Evolutionary conservation across 2,113 vertebrate species (phyloP).

Genomic region (Acrocephalus kingi): DNA sequence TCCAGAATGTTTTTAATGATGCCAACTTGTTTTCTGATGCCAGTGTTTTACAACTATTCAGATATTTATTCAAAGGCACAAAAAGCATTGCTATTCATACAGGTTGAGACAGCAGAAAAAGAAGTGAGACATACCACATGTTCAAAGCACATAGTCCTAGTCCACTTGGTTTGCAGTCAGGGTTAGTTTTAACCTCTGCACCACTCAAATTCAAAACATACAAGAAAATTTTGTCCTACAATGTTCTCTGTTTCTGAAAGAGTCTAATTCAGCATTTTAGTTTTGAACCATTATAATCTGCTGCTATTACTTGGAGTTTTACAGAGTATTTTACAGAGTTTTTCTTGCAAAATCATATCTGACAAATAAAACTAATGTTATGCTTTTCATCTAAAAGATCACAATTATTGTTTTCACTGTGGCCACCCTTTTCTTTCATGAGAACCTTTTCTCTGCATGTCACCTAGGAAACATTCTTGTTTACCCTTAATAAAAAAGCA

Average conservation of each 20-base stretch:
- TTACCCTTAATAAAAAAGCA: conserved; percentile 7
- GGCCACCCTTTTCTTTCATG: background rate
- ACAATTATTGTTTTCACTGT: background rate
- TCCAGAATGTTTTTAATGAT: conserved; percentile 31
- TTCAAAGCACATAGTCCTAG: background rate
- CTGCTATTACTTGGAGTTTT: background rate
- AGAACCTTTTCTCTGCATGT: background rate
- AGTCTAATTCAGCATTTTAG: background rate
- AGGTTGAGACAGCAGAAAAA: background rate
- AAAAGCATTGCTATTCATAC: background rate
- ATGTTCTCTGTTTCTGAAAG: background rate
- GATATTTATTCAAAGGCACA: background rate
- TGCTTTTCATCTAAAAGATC: background rate
- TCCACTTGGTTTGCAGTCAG: conserved; percentile 11
- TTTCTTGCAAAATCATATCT: background rate
- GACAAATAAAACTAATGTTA: background rate
- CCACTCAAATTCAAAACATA: background rate
- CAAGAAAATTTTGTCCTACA: background rate
- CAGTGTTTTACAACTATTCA: conserved; percentile 60
- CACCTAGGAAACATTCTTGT: background rate
- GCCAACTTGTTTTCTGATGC: conserved; percentile 38
- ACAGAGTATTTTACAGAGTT: background rate
- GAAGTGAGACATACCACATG: background rate
- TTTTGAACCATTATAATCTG: background rate
- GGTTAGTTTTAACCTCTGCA: conserved; percentile 23